These are phyloP conservation scores for Arenaria interpres DNA, from an alignment of 2,113 vertebrate species.

Conservation along the genomic window DNA sequence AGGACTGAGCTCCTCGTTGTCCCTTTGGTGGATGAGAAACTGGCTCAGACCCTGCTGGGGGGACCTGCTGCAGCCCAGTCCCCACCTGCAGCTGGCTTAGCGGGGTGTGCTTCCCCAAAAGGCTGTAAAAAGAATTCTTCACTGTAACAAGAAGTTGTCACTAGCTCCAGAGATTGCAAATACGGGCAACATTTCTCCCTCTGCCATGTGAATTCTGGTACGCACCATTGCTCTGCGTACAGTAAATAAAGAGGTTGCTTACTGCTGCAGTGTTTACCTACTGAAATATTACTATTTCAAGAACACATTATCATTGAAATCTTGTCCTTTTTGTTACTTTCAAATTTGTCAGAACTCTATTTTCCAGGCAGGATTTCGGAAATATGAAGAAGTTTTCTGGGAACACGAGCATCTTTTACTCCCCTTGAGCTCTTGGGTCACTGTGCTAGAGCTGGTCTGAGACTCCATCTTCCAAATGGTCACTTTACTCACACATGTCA, in stretches of 20 bases:
- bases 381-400: constrained; percentile 12
- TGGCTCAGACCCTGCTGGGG: accelerated
- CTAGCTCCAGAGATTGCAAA: not conserved
- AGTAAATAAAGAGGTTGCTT: not conserved
- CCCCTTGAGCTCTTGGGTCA: not conserved
- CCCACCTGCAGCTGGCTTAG: not conserved
- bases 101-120: not conserved
- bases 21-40: not conserved
- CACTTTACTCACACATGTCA: not conserved
- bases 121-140: not conserved
- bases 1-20: not conserved
- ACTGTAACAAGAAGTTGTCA: not conserved
- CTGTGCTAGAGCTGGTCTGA: not conserved
- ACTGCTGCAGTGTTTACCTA: not conserved
- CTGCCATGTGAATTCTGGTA: not conserved
- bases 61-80: not conserved
- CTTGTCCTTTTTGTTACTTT: not conserved
- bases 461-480: not conserved
- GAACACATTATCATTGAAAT: not conserved
- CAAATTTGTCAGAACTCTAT: not conserved
- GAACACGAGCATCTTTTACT: not conserved
- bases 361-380: not conserved
- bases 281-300: not conserved
- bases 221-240: not conserved
- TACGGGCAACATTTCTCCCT: not conserved